These are phyloP conservation scores for Drosophila prosaltans DNA, from an alignment of 1,140 invertebrate genomes.

Conservation along the genomic window DNA sequence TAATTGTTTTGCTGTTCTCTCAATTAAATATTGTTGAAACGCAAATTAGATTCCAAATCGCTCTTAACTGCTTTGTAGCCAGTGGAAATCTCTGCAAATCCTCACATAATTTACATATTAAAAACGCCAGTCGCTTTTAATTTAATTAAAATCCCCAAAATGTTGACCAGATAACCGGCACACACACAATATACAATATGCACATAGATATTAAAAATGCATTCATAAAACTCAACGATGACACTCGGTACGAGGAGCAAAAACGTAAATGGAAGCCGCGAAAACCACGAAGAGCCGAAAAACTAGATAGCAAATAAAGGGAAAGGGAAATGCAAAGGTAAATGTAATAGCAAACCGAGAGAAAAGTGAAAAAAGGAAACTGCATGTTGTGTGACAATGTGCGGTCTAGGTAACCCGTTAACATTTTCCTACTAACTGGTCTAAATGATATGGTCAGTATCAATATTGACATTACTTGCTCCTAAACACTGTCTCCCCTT, in stretches of 20 bases:
- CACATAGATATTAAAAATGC: constrained; percentile 9
- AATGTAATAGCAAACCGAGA: no score
- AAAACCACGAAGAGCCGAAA: constrained; percentile 39
- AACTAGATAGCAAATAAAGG: constrained; percentile 28
- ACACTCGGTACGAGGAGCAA: constrained; percentile 7
- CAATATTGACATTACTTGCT: constrained; percentile 61
- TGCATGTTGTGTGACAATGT: constrained; percentile 1
- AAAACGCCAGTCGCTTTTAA: constrained; percentile 25
- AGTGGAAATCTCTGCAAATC: constrained; percentile 30
- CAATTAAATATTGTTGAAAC: constrained; percentile 4
- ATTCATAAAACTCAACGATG: constrained; percentile 18
- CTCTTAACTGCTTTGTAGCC: background rate
- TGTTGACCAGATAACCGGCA: constrained; percentile 1
- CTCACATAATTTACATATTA: constrained; percentile 39
- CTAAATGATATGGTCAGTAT: constrained; percentile 51
- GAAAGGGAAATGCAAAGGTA: background rate
- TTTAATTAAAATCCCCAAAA: constrained; percentile 35
- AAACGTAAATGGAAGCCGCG: constrained; percentile 43
- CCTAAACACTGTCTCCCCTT: constrained; percentile 9
- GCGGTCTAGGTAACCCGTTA: constrained; percentile 40
- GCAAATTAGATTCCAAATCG: constrained; percentile 10
- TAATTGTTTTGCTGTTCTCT: constrained; percentile 8
- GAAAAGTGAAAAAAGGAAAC: background rate
- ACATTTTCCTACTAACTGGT: constrained; percentile 19
- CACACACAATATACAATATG: background rate